Percentiles rank a stretch among this genome's conserved stretches.
Evolutionary conservation across 2,888 invertebrate species (phyloP).

Genomic region (Quadroppia sp.): DNA sequence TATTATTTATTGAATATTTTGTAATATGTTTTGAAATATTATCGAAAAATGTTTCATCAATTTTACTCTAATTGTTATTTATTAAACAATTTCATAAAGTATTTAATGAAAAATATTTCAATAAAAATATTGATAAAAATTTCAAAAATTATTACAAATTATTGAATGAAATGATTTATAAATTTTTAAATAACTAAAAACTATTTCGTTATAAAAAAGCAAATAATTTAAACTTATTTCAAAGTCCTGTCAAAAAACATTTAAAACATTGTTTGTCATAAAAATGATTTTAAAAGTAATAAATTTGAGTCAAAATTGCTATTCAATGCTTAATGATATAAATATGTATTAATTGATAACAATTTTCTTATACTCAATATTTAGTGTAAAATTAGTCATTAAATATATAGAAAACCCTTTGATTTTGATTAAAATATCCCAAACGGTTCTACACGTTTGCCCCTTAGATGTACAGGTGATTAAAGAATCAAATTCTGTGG

Average conservation of each 20-base stretch:
- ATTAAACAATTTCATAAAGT: no score
- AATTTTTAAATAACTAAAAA: no score
- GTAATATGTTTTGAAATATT: neutral
- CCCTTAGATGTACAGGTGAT: neutral
- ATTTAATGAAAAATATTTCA: no score
- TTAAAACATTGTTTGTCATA: neutral
- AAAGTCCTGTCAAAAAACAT: neutral
- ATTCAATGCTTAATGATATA: neutral
- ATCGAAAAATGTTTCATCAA: neutral
- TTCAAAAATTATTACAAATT: no score
- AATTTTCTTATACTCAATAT: neutral
- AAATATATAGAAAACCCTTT: slow-evolving; percentile 9
- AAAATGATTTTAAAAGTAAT: neutral
- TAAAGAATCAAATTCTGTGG: neutral
- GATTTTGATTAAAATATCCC: neutral
- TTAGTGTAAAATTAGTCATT: slow-evolving; percentile 7
- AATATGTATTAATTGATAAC: neutral
- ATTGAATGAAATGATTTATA: no score
- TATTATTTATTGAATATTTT: neutral
- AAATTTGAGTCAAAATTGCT: neutral
- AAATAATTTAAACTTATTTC: neutral
- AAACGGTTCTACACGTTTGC: neutral
- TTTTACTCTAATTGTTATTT: no score
- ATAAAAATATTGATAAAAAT: no score
- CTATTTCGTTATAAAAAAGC: no score